These are phyloP conservation scores for Sericinus montela DNA, from an alignment of 2,888 invertebrate species.

Conservation along the genomic window DNA sequence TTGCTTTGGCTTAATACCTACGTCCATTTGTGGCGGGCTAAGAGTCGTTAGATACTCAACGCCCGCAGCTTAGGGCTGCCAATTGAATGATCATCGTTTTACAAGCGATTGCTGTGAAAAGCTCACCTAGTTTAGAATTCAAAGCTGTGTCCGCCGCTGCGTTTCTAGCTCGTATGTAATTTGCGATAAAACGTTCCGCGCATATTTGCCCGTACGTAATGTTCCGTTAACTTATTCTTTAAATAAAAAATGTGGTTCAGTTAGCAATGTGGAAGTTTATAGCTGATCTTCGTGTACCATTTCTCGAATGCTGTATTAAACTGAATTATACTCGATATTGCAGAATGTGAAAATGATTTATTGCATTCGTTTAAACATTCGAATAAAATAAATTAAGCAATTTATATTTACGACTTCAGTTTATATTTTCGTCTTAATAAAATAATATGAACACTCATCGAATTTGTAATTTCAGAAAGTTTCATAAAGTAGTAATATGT, in stretches of 20 bases:
- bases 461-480: background rate
- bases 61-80: conserved; percentile 26
- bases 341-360: background rate
- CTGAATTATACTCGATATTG: background rate
- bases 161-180: conserved; percentile 16
- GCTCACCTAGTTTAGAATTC: conserved; percentile 25
- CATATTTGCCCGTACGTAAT: conserved; percentile 11
- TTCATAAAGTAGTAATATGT: too few relatives aligned
- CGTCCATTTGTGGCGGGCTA: conserved; percentile 25
- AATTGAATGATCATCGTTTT: conserved; percentile 27
- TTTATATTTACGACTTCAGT: background rate
- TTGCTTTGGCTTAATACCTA: conserved; percentile 18
- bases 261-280: conserved; percentile 8
- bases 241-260: conserved; percentile 9
- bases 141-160: conserved; percentile 17
- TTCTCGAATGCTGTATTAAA: background rate
- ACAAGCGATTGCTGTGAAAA: conserved; percentile 22
- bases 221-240: conserved; percentile 11
- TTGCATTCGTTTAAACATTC: background rate
- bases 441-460: background rate
- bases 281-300: background rate
- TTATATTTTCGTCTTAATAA: background rate
- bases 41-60: conserved; percentile 29
- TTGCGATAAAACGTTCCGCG: conserved; percentile 13
- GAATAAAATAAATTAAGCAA: background rate